Evolutionary conservation across 2,797 vertebrate genomes (phyloP).

Genomic region (Rhincodon typus): DNA sequence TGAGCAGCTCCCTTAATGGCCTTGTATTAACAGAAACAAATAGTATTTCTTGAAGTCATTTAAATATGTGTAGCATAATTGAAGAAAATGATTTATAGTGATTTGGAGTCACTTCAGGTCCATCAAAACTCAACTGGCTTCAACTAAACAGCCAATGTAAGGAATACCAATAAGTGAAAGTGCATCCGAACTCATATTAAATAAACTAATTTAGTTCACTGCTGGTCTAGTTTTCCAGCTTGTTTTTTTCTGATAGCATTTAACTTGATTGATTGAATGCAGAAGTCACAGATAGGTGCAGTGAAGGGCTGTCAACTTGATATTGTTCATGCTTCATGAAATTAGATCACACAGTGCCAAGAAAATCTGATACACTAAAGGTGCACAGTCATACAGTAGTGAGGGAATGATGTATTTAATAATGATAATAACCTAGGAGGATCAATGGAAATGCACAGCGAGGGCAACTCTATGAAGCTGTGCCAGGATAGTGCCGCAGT

Average conservation of each 20-base stretch:
- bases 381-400: not conserved
- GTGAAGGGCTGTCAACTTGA: not conserved
- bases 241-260: not conserved
- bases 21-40: not conserved
- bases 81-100: too few relatives aligned
- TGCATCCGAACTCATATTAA: not conserved
- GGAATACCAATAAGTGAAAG: not conserved
- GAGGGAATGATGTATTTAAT: conserved; percentile 26
- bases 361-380: conserved; percentile 16
- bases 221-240: not conserved
- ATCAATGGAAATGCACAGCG: not conserved
- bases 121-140: not conserved
- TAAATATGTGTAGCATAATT: too few relatives aligned
- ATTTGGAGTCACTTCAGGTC: not conserved
- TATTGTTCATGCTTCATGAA: not conserved
- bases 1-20: not conserved
- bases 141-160: not conserved
- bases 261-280: conserved; percentile 1
- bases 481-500: not conserved
- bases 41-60: not conserved
- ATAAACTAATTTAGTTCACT: not conserved
- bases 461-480: not conserved
- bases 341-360: conserved; percentile 17
- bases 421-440: conserved; percentile 12
- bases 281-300: conserved; percentile 16